Percentiles rank a stretch among this genome's conserved stretches.
These are phyloP conservation scores for Aythya baeri DNA, from an alignment of 2,113 vertebrate genomes.

Conservation along the genomic window DNA sequence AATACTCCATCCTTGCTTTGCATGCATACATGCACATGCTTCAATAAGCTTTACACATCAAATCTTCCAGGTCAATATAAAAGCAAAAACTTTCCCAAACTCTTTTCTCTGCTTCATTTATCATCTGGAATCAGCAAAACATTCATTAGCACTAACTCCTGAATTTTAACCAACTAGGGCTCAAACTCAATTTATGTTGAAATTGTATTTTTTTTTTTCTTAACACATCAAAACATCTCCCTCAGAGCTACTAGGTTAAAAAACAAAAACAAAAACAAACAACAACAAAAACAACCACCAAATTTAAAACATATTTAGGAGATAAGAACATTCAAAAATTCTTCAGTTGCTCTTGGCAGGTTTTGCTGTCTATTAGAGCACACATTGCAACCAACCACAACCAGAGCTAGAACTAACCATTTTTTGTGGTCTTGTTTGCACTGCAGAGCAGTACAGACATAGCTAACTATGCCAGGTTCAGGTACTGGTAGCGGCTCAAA, in stretches of 20 bases:
- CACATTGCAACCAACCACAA: neutral
- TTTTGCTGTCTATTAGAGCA: neutral
- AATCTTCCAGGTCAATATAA: neutral
- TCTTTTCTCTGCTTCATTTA: slow-evolving; percentile 9
- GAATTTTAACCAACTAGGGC: neutral
- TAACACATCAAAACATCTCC: neutral
- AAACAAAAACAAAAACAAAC: neutral
- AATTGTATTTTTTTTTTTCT: neutral
- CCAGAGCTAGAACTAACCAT: neutral
- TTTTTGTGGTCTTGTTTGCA: neutral
- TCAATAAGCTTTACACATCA: neutral
- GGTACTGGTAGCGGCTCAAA: rapidly evolving
- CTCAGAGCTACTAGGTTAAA: neutral
- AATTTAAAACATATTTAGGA: neutral
- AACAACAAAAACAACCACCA: neutral
- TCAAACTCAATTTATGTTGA: neutral
- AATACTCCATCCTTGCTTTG: neutral
- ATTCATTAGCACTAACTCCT: slow-evolving; percentile 5
- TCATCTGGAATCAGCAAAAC: slow-evolving; percentile 24
- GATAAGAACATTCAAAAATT: neutral
- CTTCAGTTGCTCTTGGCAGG: neutral
- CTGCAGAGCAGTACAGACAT: neutral
- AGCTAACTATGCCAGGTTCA: neutral
- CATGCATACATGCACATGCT: neutral
- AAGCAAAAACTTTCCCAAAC: neutral